Conservation (phyloP, 2,797 vertebrate genomes). For the Myiothlypis chrysogaster region DNA sequence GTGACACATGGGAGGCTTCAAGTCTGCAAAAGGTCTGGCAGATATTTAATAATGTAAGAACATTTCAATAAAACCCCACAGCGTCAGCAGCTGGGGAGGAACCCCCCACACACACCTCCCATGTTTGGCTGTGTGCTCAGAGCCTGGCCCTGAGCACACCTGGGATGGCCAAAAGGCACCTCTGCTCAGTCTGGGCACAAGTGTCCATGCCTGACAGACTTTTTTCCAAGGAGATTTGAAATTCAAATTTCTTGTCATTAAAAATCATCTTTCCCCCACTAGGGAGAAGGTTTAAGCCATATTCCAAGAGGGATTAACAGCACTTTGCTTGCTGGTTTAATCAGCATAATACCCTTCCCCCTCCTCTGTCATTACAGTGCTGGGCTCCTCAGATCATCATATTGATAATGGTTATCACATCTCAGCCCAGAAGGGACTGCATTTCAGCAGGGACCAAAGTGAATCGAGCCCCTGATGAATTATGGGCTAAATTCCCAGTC, state of each 20-base stretch:
- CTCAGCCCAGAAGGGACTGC: not conserved
- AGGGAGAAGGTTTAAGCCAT: not conserved
- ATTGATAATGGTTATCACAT: slow-evolving; percentile 9
- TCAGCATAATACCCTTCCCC: slow-evolving; percentile 14
- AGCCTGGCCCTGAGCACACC: not conserved
- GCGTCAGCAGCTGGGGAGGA: not conserved
- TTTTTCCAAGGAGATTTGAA: not conserved
- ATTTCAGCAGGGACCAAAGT: not conserved
- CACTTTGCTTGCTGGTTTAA: slow-evolving; percentile 11
- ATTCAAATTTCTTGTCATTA: slow-evolving; percentile 12
- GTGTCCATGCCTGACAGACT: not conserved
- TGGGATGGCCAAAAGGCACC: not conserved
- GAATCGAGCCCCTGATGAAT: not conserved
- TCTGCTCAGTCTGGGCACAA: not conserved
- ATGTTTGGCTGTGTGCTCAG: not conserved
- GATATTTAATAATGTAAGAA: not conserved
- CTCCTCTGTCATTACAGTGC: not conserved
- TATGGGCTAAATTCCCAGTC: not conserved
- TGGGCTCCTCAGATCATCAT: not conserved
- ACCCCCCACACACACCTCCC: rapidly evolving
- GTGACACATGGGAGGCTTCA: not conserved
- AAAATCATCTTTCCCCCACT: not conserved
- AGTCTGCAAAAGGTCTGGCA: not conserved
- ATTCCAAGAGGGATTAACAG: slow-evolving; percentile 11
- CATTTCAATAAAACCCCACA: not conserved